Evolutionary conservation across 2,797 vertebrate species (phyloP), one percentile per base, ranked within the genome.

Genomic region (Pteronotus mesoamericanus): DNA sequence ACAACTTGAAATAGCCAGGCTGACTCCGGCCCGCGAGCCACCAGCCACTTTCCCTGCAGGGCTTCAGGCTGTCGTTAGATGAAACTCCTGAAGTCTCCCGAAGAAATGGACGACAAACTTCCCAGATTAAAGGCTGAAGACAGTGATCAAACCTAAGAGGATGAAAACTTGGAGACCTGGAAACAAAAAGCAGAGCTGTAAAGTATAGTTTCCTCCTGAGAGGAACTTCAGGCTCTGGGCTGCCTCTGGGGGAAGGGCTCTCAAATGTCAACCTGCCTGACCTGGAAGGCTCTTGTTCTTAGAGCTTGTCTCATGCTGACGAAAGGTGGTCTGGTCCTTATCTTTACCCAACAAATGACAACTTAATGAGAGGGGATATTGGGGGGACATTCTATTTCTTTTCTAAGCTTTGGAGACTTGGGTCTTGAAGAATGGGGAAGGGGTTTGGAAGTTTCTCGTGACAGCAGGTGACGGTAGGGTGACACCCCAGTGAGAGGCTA

Each of bases 1-100:
- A 75, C 79, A 80, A 90, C 80, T 86, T 37, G 86, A 96, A 97
- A 97, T 95, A 97, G 89, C 89, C n/a, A 24, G 92, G 89, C 95
- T 87, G 87, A 96, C 84, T 96, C 86, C 8, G 83, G 91, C 89
- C 64, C 4, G 14, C 55, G 59, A 91, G 94, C 80, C 61, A 96
- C 34, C 24, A 89, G 75, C 59, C 78, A 82, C 83, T 83, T 71
- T 74, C 75, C 83, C 95, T 46, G 61, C 19, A n/a, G 72, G 80
- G 78, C 82, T 90, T 66, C 24, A 24, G 80, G 72, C 79, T 72
- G 75, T 96, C 91, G 66, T 96, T 95, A 94, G 46, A 75, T 48
- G 51, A 95, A 88, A 64, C 57, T 92, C 91, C 68, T 61, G 68
- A 91, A 57, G 34, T 90, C 97, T 97, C 96, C 74, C 75, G 94